Base-by-base conservation (phyloP, 2,113 vertebrate species). In the Chaetodon auriga region DNA sequence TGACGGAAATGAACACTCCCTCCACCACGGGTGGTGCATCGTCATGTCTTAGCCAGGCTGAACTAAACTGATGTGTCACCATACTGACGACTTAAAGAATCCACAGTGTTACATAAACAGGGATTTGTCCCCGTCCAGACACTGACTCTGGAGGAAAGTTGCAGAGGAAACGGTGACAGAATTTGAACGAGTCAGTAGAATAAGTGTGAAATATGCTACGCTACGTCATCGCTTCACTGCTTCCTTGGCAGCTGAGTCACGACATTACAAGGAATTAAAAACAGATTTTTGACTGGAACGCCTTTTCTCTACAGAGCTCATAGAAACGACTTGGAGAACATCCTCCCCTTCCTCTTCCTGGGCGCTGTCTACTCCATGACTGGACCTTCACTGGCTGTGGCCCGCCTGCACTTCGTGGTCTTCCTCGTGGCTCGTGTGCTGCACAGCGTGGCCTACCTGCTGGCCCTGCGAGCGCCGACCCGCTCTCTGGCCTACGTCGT, bases 321-420 rank as follows among this genome's bases (percentile, higher is more conserved):
- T 71, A 58, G 66, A 1, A 99, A 99, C 0, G 98, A 98, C 93
- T 93, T 99, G 95, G 98, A 99, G 93, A 99, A 96, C 94, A 98
- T 99, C 89, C 94, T 96, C 4, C 97, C 98, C 1, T 99, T 99
- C 94, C 95, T 99, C 45, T 99, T 99, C 91, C 93, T 99, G 0
- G 98, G 98, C 2, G 94, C 98, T 0, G 16, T 98, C 90, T 99
- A 99, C 92, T 96, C 95, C 53, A 80, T 98, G 92, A 96, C 95
- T 3, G 95, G 95, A 15, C 98, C 98, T 5, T 92, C 91, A 0
- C 93, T 95, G 0, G 0, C 83, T 0, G 75, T 96, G n/a, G 98
- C 98, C 64, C 95, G 95, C 79, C 77, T 95, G 16, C 98, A 99
- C 87, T 99, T 99, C 89, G 87, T 97, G 13, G 54, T 96, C 38